A percentile compares a stretch with the other conserved stretches of the same genome.
Conservation (phyloP, 1,140 invertebrate species). For the Ladona fulva region DNA sequence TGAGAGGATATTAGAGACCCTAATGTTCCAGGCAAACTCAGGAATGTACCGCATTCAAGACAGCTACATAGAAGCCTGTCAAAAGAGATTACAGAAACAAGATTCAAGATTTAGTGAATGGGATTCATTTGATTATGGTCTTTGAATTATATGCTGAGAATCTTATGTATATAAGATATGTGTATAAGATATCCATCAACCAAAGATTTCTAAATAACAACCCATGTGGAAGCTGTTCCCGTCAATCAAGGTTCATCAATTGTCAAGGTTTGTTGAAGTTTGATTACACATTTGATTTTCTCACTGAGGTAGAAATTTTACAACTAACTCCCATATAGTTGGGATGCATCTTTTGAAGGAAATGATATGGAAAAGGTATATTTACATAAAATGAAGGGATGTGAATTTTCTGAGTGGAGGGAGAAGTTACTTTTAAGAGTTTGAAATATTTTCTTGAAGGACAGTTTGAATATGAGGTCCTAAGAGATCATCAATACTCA, state of each 20-base stretch:
- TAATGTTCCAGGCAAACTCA: conserved; percentile 87
- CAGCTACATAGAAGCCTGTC: conserved; percentile 75
- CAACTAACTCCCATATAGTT: too few relatives aligned
- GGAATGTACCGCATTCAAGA: conserved; percentile 88
- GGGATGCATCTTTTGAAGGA: too few relatives aligned
- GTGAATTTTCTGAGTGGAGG: too few relatives aligned
- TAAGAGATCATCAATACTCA: background rate
- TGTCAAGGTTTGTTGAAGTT: background rate
- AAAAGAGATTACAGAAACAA: conserved; percentile 75
- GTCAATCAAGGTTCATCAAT: background rate
- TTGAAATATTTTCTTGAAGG: background rate
- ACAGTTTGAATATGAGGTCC: too few relatives aligned
- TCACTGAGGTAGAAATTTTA: background rate
- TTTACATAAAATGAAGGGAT: too few relatives aligned
- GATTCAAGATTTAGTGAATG: conserved; percentile 72
- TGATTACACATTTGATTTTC: background rate
- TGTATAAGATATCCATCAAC: too few relatives aligned
- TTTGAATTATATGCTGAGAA: conserved; percentile 30
- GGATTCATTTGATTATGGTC: conserved; percentile 65
- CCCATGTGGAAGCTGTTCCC: too few relatives aligned
- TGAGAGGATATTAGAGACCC: conserved; percentile 81
- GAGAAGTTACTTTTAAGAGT: too few relatives aligned
- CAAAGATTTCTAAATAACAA: too few relatives aligned
- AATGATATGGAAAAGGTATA: too few relatives aligned
- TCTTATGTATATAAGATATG: too few relatives aligned